Conservation (phyloP, 2,888 invertebrate genomes). For the Himalopsyche anomala region DNA sequence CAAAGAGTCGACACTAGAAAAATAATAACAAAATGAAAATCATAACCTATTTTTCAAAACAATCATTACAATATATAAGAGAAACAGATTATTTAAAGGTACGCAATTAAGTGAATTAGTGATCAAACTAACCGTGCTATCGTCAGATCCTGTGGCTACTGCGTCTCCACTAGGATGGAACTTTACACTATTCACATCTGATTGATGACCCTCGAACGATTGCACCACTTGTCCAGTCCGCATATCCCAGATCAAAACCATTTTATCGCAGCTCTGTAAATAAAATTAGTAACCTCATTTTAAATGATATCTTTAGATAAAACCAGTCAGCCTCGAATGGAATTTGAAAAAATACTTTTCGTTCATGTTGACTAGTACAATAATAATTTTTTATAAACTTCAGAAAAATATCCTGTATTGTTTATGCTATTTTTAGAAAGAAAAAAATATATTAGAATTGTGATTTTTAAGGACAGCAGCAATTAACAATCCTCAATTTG, state of each 20-base stretch:
- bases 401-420: too few species aligned
- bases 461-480: too few species aligned
- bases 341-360: slow-evolving; percentile 45
- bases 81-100: too few species aligned
- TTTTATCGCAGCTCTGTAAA: slow-evolving; percentile 92
- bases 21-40: neutral
- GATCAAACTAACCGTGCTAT: slow-evolving; percentile 83
- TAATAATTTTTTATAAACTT: too few species aligned
- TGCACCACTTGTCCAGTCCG: slow-evolving; percentile 98
- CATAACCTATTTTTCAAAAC: neutral
- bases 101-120: too few species aligned
- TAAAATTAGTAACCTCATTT: neutral
- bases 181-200: slow-evolving; percentile 98
- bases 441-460: too few species aligned
- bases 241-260: slow-evolving; percentile 99
- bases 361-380: too few species aligned
- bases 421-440: too few species aligned
- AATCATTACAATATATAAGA: too few species aligned
- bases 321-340: neutral
- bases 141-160: slow-evolving; percentile 98
- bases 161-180: slow-evolving; percentile 99
- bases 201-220: slow-evolving; percentile 98
- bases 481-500: too few species aligned
- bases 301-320: too few species aligned
- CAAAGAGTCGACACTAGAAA: slow-evolving; percentile 93